These are phyloP conservation scores for Disparrhopalites patrizii DNA, from an alignment of 2,888 invertebrate species.

Conservation along the genomic window DNA sequence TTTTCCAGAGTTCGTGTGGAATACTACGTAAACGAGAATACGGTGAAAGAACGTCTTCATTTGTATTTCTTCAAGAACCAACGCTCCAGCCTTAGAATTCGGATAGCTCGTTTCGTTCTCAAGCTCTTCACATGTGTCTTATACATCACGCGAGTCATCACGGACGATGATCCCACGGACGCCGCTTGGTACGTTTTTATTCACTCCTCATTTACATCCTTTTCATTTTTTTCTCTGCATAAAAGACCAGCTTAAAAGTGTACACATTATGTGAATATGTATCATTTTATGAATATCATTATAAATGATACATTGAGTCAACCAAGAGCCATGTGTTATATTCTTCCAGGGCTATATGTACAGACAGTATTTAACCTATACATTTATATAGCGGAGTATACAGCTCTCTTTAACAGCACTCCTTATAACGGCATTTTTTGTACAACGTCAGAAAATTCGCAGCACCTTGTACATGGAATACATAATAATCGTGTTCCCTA, in stretches of 20 bases:
- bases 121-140: slow-evolving; percentile 94
- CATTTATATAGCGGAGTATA: neutral
- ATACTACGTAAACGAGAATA: slow-evolving; percentile 98
- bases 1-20: slow-evolving; percentile 96
- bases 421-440: no score
- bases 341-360: neutral
- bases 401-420: no score
- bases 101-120: slow-evolving; percentile 94
- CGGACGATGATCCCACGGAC: slow-evolving; percentile 80
- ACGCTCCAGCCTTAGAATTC: slow-evolving; percentile 96
- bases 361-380: neutral
- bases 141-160: slow-evolving; percentile 88
- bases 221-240: neutral
- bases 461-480: no score
- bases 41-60: slow-evolving; percentile 97
- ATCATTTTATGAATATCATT: no score
- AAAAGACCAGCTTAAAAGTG: neutral
- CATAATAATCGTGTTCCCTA: no score
- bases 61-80: slow-evolving; percentile 99
- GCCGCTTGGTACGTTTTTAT: slow-evolving; percentile 75
- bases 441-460: no score
- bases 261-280: no score
- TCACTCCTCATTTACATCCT: neutral
- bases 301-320: no score
- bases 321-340: no score